Evolutionary conservation across 2,888 invertebrate species (phyloP).

Genomic region (Sycophila texana): DNA sequence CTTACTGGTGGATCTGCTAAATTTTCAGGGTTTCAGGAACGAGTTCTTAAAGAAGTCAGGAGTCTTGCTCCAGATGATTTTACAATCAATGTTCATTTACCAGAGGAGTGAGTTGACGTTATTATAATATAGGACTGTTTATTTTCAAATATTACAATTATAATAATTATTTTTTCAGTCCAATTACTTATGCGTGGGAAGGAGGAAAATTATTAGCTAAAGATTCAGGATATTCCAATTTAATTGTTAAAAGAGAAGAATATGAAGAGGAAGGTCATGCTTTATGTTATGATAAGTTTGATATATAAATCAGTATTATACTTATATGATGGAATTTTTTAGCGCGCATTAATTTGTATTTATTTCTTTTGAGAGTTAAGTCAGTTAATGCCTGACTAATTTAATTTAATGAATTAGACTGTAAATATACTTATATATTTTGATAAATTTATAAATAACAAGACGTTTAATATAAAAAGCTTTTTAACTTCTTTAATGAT

Average conservation of each 20-base stretch:
- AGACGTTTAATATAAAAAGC: conserved; percentile 27
- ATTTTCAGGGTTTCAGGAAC: conserved; percentile 90
- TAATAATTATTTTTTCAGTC: conserved; percentile 77
- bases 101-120: conserved; percentile 79
- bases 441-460: conserved; percentile 32
- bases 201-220: conserved; percentile 88
- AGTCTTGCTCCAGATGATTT: conserved; percentile 86
- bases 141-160: conserved; percentile 14
- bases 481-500: conserved; percentile 33
- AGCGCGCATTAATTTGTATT: neutral
- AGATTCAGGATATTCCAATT: conserved; percentile 84
- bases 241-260: conserved; percentile 87
- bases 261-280: conserved; percentile 91
- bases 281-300: conserved; percentile 79
- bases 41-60: conserved; percentile 87
- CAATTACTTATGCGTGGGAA: conserved; percentile 91
- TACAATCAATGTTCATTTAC: conserved; percentile 84
- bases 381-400: conserved; percentile 20
- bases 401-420: conserved; percentile 21
- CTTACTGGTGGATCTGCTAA: conserved; percentile 88
- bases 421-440: conserved; percentile 32
- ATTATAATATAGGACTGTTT: conserved; percentile 9
- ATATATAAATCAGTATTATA: conserved; percentile 68
- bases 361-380: conserved; percentile 5
- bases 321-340: neutral